Conservation (phyloP, 2,797 vertebrate genomes). For the Propithecus deckenii region DNA sequence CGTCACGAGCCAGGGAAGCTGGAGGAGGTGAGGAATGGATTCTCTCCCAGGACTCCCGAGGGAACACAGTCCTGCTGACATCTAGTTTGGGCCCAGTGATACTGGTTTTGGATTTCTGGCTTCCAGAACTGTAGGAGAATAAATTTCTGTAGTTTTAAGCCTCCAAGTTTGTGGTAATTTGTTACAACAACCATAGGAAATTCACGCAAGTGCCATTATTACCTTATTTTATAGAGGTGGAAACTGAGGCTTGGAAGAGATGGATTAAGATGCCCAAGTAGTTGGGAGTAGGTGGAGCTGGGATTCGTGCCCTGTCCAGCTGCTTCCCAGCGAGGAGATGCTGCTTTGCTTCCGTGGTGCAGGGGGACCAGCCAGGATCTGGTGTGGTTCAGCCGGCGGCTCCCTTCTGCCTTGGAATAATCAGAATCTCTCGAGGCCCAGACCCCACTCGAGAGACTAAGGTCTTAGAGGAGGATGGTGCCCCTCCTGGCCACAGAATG, state of each 20-base stretch:
- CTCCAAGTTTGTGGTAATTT: not conserved
- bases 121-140: not conserved
- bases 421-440: not conserved
- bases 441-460: not conserved
- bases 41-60: not conserved
- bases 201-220: not conserved
- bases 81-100: not conserved
- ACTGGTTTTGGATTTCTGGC: not conserved
- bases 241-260: not conserved
- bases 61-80: too few relatives aligned
- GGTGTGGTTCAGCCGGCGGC: not conserved
- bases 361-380: not conserved
- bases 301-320: fast-evolving
- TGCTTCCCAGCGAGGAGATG: not conserved
- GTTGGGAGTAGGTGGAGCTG: not conserved
- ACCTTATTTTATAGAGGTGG: not conserved
- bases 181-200: not conserved
- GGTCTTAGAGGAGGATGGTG: not conserved
- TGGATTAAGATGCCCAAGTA: not conserved
- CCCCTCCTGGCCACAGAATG: not conserved
- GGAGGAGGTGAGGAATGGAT: not conserved
- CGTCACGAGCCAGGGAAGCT: not conserved
- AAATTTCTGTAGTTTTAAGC: not conserved
- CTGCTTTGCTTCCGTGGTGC: not conserved
- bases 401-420: not conserved